Percentiles rank a stretch among this genome's conserved stretches.
phyloP scores from a whole-genome alignment of 2,113 vertebrate species.

The Nibea albiflora region DNA sequence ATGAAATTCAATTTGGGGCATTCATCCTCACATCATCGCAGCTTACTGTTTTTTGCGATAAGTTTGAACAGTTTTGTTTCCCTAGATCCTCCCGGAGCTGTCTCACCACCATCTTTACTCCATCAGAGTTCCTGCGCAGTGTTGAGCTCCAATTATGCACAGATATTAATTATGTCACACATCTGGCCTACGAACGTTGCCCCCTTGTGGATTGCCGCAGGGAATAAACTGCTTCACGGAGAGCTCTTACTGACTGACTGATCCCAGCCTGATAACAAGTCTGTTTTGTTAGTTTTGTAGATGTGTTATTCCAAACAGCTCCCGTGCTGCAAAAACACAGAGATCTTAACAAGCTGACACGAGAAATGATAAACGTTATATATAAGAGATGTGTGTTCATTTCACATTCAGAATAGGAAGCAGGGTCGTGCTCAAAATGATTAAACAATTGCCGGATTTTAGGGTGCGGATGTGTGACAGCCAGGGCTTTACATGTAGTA shows the following conservation, averaged over 20 bases:
- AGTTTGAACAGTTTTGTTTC: neutral
- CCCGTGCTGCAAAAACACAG: conserved; percentile 19
- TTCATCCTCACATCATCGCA: too few species aligned
- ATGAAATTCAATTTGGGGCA: too few species aligned
- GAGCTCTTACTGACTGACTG: conserved; percentile 34
- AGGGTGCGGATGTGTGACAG: conserved; percentile 3
- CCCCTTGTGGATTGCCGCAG: conserved; percentile 74
- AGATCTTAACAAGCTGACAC: neutral
- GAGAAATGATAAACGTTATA: neutral
- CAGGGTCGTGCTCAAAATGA: neutral
- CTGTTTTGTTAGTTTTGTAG: conserved; percentile 58
- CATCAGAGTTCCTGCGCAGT: too few species aligned
- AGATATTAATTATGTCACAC: conserved; percentile 23
- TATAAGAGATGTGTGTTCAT: neutral
- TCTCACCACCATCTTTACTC: neutral
- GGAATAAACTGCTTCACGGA: conserved; percentile 20
- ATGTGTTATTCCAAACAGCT: conserved; percentile 59
- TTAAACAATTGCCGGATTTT: conserved; percentile 9
- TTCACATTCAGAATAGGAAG: neutral
- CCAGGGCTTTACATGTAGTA: neutral
- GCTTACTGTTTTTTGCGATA: neutral
- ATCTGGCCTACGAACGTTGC: conserved; percentile 62
- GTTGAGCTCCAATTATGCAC: neutral
- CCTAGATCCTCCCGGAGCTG: too few species aligned
- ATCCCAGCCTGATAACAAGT: conserved; percentile 54